A percentile compares a stretch with the other conserved stretches of the same genome.
Conservation (phyloP, 2,113 vertebrate genomes). For the Blennius ocellaris region DNA sequence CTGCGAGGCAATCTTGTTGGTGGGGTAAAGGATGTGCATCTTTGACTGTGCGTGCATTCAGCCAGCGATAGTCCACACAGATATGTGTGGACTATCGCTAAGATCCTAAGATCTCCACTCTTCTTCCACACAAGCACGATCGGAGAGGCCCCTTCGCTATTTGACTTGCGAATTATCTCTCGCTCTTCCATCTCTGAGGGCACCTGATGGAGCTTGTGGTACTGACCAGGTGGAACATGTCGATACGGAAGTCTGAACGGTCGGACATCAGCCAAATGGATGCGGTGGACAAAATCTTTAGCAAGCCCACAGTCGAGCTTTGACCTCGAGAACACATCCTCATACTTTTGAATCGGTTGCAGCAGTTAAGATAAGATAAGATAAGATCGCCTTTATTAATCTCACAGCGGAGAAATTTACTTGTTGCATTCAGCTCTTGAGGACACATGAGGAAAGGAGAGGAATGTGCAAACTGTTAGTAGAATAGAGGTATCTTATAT, state of each 20-base stretch:
- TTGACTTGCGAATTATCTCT: background rate
- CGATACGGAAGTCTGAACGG: slow-evolving; percentile 10
- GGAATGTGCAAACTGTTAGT: too few species aligned
- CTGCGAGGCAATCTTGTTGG: background rate
- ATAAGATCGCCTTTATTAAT: too few species aligned
- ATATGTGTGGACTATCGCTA: too few species aligned
- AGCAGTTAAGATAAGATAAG: background rate
- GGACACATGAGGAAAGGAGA: too few species aligned
- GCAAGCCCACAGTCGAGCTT: slow-evolving; percentile 9
- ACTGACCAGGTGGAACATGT: background rate
- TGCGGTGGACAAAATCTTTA: slow-evolving; percentile 15
- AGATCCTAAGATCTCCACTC: background rate
- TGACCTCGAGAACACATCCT: slow-evolving; percentile 6
- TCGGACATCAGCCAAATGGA: background rate
- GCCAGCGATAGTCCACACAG: slow-evolving; percentile 12
- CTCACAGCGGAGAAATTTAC: too few species aligned
- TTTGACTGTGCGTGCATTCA: slow-evolving; percentile 22
- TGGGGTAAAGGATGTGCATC: slow-evolving; percentile 16
- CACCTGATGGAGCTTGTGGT: background rate
- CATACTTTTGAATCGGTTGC: background rate
- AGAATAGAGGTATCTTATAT: too few species aligned
- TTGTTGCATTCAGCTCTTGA: too few species aligned
- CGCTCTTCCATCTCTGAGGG: slow-evolving; percentile 8
- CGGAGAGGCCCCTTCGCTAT: slow-evolving; percentile 12
- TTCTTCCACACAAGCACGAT: slow-evolving; percentile 21